Evolutionary conservation across 2,888 invertebrate genomes (phyloP), one percentile per base, ranked within the genome.

Genomic region (Melieria picta): DNA sequence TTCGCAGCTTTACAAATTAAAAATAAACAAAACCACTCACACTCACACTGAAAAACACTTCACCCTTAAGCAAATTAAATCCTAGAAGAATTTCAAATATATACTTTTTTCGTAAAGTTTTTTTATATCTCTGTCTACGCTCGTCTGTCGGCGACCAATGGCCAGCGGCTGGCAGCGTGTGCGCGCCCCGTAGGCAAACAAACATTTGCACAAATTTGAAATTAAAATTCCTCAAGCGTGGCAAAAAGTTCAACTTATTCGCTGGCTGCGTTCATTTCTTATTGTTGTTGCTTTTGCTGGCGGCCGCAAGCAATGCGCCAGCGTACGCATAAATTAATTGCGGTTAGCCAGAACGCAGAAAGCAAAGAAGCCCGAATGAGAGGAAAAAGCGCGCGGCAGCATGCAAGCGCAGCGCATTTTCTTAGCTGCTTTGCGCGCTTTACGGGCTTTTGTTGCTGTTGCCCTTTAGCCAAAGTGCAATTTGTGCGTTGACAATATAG

Each of bases 261-360:
- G 11, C 62, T 46, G 1, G 46, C 7, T 11, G 45, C 30, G 30
- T 30, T 30, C 30, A 30, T 30, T 30, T 30, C 30, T 1, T 30
- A 30, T 30, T 30, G 30, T 30, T 30, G 30, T 30, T 30, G 30
- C 62, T 30, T 1, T 30, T 30, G 1, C 62, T 62, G 30, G 3
- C 30, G 30, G 30, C 30, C 30, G 30, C 30, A 30, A 30, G 30
- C 30, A 30, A 30, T 30, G 30, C 30, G 30, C 30, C 45, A 62
- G 74, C 74, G 72, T 56, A 67, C 73, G 78, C 80, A 82, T 82
- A 81, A 81, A 82, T 82, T 81, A 81, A 81, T 81, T 82, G 79
- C 72, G 80, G 74, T 71, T 56, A 73, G 30, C 30, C 30, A 30
- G 74, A 76, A 69, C 65, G 55, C n/a, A 65, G 13, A 52, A 52